phyloP scores from a whole-genome alignment of 2,797 vertebrate genomes.

The Aulostomus chinensis region DNA sequence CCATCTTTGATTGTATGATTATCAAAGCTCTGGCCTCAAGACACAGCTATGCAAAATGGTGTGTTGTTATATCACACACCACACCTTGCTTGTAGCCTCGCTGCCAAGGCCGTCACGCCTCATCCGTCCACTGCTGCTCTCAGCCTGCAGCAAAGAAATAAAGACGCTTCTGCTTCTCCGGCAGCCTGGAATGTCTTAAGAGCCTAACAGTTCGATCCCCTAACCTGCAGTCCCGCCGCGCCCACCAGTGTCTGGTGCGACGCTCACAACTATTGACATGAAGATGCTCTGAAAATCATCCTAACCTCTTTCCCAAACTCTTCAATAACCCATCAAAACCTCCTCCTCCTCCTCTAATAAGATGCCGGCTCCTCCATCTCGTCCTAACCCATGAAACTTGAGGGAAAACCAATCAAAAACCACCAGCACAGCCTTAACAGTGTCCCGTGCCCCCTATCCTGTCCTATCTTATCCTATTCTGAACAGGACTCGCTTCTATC shows the following conservation, averaged over 20 bases:
- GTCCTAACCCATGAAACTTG: constrained; percentile 38
- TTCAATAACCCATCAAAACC: constrained; percentile 34
- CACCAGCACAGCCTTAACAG: constrained; percentile 56
- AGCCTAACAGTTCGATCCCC: constrained; percentile 22
- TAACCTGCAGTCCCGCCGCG: constrained; percentile 9
- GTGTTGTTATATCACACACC: constrained; percentile 24
- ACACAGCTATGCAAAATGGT: constrained; percentile 26
- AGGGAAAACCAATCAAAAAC: constrained; percentile 12
- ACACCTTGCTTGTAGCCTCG: constrained; percentile 23
- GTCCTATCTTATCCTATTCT: constrained; percentile 78
- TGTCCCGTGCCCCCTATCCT: constrained; percentile 68
- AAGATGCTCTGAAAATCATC: constrained; percentile 23
- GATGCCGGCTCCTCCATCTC: constrained; percentile 29
- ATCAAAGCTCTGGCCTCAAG: constrained; percentile 36
- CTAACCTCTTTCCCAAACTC: constrained; percentile 20
- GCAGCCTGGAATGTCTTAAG: constrained; percentile 41
- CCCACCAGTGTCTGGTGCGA: constrained; percentile 24
- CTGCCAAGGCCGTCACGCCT: constrained; percentile 38
- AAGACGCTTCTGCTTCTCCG: constrained; percentile 42
- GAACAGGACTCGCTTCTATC: constrained; percentile 99
- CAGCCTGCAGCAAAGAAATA: constrained; percentile 11
- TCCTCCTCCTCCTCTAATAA: constrained; percentile 42
- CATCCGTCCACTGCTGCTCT: constrained; percentile 34
- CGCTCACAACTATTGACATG: constrained; percentile 13
- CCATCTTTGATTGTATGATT: constrained; percentile 23